Evolutionary conservation across 2,888 invertebrate species (phyloP), one percentile per base, ranked within the genome.

Genomic region (Beris chalybata): DNA sequence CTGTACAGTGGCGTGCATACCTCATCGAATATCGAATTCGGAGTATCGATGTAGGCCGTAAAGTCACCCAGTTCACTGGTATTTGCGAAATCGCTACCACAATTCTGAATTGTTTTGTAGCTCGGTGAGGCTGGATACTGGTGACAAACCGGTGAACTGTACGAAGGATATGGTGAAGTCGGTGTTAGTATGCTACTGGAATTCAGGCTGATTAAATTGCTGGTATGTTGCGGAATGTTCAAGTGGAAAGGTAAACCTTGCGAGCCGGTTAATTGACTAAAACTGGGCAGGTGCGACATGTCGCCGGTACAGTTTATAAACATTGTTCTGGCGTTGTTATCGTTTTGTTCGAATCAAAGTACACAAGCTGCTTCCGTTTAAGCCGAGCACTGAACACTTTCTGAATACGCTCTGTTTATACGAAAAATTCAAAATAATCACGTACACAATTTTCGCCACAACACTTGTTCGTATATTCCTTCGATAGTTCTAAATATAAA

Each of bases 1-100:
- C 64, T 22, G 56, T 57, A 70, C 30, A 67, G 61, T 29, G 70
- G 53, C 1, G 70, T 71, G 30, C 66, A 67, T 3, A 69, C 59
- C 9, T 77, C 75, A 48, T 78, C 74, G 61, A 77, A 79, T 56
- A 77, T 76, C n/a, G 81, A 81, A 50, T 74, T 80, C 4, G 81
- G 81, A 15, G 81, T 81, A 68, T 81, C 80, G 50, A 75, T 75
- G 43, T 74, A 72, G 73, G 74, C 72, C 71, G 75, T 68, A 54
- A 78, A 76, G 50, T 65, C 58, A 45, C 50, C 52, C 47, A 66
- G 67, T 53, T 70, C 68, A 65, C 64, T 58, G 9, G 67, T n/a
- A 44, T 15, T 38, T 31, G 43, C 15, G 32, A 47, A 65, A 4
- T 65, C 56, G 11, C 56, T 56, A 9, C 12, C 43, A 32, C 31